Percentiles rank a stretch among this genome's conserved stretches.
phyloP scores from a whole-genome alignment of 2,888 invertebrate genomes.

The Drosophila fulvimacula region DNA sequence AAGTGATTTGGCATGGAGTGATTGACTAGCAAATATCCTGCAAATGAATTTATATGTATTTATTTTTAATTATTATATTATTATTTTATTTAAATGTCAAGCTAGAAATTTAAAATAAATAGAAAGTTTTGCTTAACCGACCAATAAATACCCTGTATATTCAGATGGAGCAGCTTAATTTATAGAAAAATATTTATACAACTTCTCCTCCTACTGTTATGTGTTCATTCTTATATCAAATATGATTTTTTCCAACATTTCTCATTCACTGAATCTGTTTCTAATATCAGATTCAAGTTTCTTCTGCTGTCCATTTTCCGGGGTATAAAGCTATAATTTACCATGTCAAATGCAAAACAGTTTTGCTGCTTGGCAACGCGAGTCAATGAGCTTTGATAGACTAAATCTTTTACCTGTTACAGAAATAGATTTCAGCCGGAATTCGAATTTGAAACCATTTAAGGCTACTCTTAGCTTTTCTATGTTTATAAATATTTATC shows the following conservation, averaged over 20 bases:
- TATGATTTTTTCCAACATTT: not conserved
- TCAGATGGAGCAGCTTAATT: not conserved
- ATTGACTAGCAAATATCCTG: conserved; percentile 16
- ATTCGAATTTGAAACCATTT: no score
- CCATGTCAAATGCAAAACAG: conserved; percentile 24
- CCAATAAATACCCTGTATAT: not conserved
- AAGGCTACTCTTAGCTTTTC: not conserved
- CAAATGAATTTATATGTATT: not conserved
- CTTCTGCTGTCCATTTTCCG: not conserved
- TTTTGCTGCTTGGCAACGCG: conserved; percentile 8
- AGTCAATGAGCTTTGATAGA: conserved; percentile 16
- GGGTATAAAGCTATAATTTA: conserved; percentile 6
- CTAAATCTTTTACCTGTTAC: conserved; percentile 17
- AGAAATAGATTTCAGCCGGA: not conserved
- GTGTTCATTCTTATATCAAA: not conserved
- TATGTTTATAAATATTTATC: not conserved
- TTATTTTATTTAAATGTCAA: not conserved
- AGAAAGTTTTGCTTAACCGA: not conserved
- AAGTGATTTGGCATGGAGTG: not conserved
- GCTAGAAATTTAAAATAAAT: not conserved
- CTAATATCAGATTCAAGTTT: not conserved
- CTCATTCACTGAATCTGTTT: not conserved
- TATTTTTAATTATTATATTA: no score
- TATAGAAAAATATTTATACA: no score
- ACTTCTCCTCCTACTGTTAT: not conserved